Base-by-base conservation (phyloP, 2,888 invertebrate species). In the Rhagophthalmus giganteus region DNA sequence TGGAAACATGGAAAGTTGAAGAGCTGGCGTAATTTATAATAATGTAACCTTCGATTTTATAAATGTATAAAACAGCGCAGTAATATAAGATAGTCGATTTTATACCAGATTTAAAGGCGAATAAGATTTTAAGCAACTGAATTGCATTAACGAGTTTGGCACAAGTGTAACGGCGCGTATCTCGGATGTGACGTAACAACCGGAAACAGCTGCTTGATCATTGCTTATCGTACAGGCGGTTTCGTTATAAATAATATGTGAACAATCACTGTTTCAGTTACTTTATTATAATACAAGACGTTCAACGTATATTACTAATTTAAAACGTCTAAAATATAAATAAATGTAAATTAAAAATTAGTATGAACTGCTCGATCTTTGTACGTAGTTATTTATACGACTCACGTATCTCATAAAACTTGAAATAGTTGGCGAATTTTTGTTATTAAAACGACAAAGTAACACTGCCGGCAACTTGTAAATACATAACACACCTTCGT, bases 151-250 rank as follows among this genome's bases (percentile, higher is more conserved):
- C 7, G 3, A 3, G 20, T 55, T 59, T 62, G 59, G 55, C 47
- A 57, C 63, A 64, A 65, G 62, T 65, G 64, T 59, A 64, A 59
- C 64, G 60, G 57, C 54, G 61, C 60, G 62, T 62, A 61, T 60
- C 64, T 65, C 63, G 66, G 64, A 66, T 65, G 62, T 65, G 64
- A 65, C 64, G 64, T 62, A 62, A 59, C 45, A 51, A 57, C 64
- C 62, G 66, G 66, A 66, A 65, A 59, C 66, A 66, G 66, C 66
- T 66, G 66, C 63, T 63, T 53, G 61, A 61, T 62, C 61, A 59
- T 50, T 59, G 59, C 54, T 63, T 63, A 63, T 64, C 62, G 55
- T 44, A 45, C 13, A 34, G 30, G 20, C 28, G 46, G 31, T 46
- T 45, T 53, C 37, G 38, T 41, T 47, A 33, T 39, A 45, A 42